Conservation (phyloP, 2,113 vertebrate species). For the Mohoua ochrocephala region DNA sequence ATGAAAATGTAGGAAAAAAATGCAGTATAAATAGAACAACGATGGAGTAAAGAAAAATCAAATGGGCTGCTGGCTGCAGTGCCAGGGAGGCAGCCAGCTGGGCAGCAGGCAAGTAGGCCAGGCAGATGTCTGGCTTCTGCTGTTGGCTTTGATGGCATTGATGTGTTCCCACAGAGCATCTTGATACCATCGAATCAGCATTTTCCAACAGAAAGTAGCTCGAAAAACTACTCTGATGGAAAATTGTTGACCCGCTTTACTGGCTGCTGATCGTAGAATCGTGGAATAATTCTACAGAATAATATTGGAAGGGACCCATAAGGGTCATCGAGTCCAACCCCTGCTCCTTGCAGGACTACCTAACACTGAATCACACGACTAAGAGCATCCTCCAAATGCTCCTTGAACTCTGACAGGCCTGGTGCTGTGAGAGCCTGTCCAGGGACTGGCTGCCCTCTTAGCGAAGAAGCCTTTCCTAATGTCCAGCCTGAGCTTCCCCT, state of each 20-base stretch:
- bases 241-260: background rate
- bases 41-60: background rate
- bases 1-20: background rate
- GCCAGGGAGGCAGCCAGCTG: slow-evolving; percentile 2
- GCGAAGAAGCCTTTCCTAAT: background rate
- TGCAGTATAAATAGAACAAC: background rate
- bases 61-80: background rate
- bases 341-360: background rate
- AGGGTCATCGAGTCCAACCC: rapidly evolving
- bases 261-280: background rate
- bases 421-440: background rate
- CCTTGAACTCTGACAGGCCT: background rate
- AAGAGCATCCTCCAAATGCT: background rate
- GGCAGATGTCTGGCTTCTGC: slow-evolving; percentile 48
- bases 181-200: background rate
- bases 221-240: background rate
- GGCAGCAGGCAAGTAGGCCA: slow-evolving; percentile 8
- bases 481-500: background rate
- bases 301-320: background rate
- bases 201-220: slow-evolving; percentile 1
- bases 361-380: rapidly evolving
- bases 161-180: background rate
- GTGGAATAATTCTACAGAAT: background rate
- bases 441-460: background rate
- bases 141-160: background rate